A percentile compares a stretch with the other conserved stretches of the same genome.
Conservation (phyloP, 2,797 vertebrate species). For the Arctocebus calabarensis region DNA sequence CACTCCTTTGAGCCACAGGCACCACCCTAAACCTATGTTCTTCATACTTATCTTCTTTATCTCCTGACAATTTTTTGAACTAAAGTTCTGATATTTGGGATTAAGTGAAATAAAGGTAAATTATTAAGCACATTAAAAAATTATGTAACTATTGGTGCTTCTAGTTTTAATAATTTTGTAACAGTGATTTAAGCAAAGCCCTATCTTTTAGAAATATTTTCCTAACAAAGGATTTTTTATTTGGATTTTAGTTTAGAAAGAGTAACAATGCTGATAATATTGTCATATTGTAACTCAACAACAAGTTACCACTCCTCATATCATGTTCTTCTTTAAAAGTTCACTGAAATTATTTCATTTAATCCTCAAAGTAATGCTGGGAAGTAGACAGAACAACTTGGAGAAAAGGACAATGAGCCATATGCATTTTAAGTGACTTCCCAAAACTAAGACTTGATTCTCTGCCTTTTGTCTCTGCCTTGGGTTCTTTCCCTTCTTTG, state of each 20-base stretch:
- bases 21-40: background rate
- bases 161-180: slow-evolving; percentile 10
- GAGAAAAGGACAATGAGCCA: background rate
- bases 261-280: background rate
- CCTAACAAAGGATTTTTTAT: background rate
- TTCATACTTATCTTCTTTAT: background rate
- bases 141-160: background rate
- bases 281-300: background rate
- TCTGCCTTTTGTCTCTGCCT: background rate
- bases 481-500: background rate
- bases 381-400: background rate
- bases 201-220: background rate
- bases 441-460: background rate
- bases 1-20: no score
- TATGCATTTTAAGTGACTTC: background rate
- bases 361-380: background rate
- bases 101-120: slow-evolving; percentile 15
- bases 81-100: slow-evolving; percentile 36
- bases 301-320: background rate
- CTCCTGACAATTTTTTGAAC: background rate
- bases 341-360: slow-evolving; percentile 15
- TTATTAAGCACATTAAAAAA: background rate
- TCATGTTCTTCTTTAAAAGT: background rate
- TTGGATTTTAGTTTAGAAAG: background rate
- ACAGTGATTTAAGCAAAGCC: background rate